A percentile compares a stretch with the other conserved stretches of the same genome.
phyloP scores from a whole-genome alignment of 2,113 vertebrate genomes.

The Xiphophorus maculatus region DNA sequence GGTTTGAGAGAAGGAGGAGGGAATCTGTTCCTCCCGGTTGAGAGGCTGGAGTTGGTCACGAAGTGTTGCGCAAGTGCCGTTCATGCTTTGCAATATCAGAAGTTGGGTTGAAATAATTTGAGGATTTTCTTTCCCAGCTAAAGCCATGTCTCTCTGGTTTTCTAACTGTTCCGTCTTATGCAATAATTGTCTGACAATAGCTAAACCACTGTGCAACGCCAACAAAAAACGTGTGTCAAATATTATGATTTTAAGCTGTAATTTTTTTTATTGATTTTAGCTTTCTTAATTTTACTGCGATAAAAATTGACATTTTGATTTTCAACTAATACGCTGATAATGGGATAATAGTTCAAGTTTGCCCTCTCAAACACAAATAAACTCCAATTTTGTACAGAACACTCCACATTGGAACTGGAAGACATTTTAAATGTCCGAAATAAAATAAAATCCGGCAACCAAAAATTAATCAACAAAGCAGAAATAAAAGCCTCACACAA shows the following conservation, averaged over 20 bases:
- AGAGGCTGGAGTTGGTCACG: neutral
- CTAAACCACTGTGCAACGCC: neutral
- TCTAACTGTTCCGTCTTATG: neutral
- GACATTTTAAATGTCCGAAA: too few relatives aligned
- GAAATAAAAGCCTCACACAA: too few relatives aligned
- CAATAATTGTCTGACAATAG: neutral
- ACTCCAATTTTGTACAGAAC: too few relatives aligned
- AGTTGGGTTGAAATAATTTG: neutral
- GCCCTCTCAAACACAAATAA: too few relatives aligned
- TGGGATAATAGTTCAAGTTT: too few relatives aligned
- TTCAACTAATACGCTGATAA: too few relatives aligned
- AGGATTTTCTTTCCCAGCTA: neutral
- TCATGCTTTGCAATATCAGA: neutral
- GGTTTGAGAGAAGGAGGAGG: conserved; percentile 13
- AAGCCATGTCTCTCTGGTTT: neutral
- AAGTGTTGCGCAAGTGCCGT: conserved; percentile 14
- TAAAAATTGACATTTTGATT: too few relatives aligned
- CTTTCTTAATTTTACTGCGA: too few relatives aligned
- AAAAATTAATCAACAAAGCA: too few relatives aligned
- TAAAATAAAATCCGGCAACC: too few relatives aligned
- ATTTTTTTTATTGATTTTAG: too few relatives aligned
- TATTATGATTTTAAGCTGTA: neutral
- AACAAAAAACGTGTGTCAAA: neutral
- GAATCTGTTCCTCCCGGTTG: neutral
- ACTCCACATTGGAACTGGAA: too few relatives aligned